Percentiles rank a stretch among this genome's conserved stretches.
These are phyloP conservation scores for Spea multiplicata DNA, from an alignment of 2,113 vertebrate genomes.

Conservation along the genomic window DNA sequence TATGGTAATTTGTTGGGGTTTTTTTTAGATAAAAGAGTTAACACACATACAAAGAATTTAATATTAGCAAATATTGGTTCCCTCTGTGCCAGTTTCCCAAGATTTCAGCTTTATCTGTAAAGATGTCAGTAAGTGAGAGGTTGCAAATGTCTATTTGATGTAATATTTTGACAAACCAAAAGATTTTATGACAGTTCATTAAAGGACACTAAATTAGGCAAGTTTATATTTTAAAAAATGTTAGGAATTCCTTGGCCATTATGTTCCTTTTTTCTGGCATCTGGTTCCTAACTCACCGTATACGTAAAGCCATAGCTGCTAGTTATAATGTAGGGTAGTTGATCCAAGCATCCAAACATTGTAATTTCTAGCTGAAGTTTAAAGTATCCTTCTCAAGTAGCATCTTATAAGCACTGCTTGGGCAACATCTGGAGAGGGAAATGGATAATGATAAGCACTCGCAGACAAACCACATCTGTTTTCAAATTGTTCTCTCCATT, in stretches of 20 bases:
- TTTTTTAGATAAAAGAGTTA: no score
- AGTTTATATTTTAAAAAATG: constrained; percentile 76
- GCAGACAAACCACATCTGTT: constrained; percentile 14
- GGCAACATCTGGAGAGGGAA: constrained; percentile 72
- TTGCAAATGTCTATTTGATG: constrained; percentile 62
- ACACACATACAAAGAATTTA: neutral
- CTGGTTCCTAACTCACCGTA: constrained; percentile 71
- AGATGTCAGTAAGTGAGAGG: constrained; percentile 66
- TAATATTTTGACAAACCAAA: constrained; percentile 75
- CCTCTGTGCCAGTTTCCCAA: constrained; percentile 58
- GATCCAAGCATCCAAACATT: constrained; percentile 69
- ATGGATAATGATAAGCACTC: constrained; percentile 67
- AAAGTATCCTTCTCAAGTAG: constrained; percentile 62
- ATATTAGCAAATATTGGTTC: constrained; percentile 27
- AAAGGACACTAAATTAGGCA: constrained; percentile 70
- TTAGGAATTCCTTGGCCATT: constrained; percentile 70
- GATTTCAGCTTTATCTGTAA: constrained; percentile 54
- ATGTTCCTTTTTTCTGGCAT: constrained; percentile 67
- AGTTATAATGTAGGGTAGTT: constrained; percentile 67
- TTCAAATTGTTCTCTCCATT: neutral
- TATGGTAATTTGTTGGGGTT: no score
- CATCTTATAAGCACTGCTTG: constrained; percentile 64
- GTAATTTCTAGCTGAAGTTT: constrained; percentile 70
- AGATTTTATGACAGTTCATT: constrained; percentile 73
- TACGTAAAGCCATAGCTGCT: constrained; percentile 52